phyloP scores from a whole-genome alignment of 2,888 invertebrate genomes.

The Ptychoptera albimana region DNA sequence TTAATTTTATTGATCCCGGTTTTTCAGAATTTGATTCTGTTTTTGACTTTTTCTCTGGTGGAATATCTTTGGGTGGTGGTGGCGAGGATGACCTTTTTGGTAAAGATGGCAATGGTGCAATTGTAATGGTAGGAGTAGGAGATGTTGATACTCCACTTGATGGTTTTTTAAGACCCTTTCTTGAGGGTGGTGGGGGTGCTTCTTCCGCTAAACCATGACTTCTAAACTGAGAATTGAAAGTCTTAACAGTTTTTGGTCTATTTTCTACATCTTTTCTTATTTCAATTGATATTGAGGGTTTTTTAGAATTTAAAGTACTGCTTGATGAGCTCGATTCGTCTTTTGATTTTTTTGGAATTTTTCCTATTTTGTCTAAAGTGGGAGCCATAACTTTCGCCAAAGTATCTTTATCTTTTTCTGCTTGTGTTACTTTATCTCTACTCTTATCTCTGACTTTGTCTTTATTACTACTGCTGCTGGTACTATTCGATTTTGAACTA shows the following conservation, averaged over 20 bases:
- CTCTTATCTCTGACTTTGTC: constrained; percentile 25
- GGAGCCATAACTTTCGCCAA: constrained; percentile 49
- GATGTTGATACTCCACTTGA: constrained; percentile 22
- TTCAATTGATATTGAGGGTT: constrained; percentile 69
- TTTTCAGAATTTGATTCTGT: constrained; percentile 44
- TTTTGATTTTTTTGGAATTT: constrained; percentile 56
- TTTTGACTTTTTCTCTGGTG: constrained; percentile 67
- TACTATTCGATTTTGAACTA: constrained; percentile 3
- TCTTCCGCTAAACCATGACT: constrained; percentile 83
- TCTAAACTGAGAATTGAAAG: constrained; percentile 78
- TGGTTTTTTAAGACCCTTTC: constrained; percentile 47
- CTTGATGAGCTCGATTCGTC: constrained; percentile 21
- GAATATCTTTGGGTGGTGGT: constrained; percentile 20
- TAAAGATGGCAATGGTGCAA: constrained; percentile 12
- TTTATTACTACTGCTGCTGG: constrained; percentile 14
- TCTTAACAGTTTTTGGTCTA: constrained; percentile 81
- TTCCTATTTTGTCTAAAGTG: constrained; percentile 55
- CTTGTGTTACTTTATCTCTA: constrained; percentile 32
- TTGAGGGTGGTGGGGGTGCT: constrained; percentile 68
- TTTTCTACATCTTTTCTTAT: constrained; percentile 52
- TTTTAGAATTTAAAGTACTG: constrained; percentile 30
- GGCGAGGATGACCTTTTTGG: constrained; percentile 21
- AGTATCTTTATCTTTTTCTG: constrained; percentile 51
- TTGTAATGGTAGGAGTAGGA: constrained; percentile 19
- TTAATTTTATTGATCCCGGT: constrained; percentile 70